Evolutionary conservation across 2,888 invertebrate species (phyloP), one percentile per base, ranked within the genome.

Genomic region (Emmelina monodactyla): DNA sequence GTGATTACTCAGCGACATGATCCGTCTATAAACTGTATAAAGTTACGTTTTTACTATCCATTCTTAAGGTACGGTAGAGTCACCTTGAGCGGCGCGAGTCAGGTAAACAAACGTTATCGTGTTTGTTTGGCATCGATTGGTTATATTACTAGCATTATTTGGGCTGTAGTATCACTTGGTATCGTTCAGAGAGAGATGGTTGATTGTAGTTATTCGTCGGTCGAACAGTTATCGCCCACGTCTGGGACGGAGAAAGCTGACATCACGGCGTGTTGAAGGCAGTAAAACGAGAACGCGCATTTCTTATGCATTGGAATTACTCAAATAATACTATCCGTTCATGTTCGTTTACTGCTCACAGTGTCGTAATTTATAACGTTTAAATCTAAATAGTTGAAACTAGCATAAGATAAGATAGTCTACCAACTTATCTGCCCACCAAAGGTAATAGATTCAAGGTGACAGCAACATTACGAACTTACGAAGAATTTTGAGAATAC

Each of bases 31-130:
- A n/a, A n/a, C n/a, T n/a, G n/a, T n/a, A n/a, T n/a, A n/a, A n/a
- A n/a, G n/a, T n/a, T n/a, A n/a, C n/a, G 25, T 10, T 10, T 25
- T 7, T n/a, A 10, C 25, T 11, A 7, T 25, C 25, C 25, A 25
- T 25, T n/a, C 11, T 25, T 11, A 25, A n/a, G 25, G 9, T n/a
- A 11, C 25, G n/a, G n/a, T 42, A 55, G 51, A 53, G 59, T 65
- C 58, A 63, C 73, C 70, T 73, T 73, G 72, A 67, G 60, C 46
- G 45, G 57, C 63, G 64, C 65, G 58, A 67, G 61, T 43, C 68
- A 67, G 68, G 75, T 76, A 75, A 73, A 75, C 71, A 76, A 51
- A 62, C 57, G 60, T 67, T 73, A 73, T 72, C 72, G 49, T 45
- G 38, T 43, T 44, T 44, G 51, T 54, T 55, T 58, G 44, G 53